These are phyloP conservation scores for Crotophaga sulcirostris DNA, from an alignment of 2,113 vertebrate genomes.

Conservation along the genomic window DNA sequence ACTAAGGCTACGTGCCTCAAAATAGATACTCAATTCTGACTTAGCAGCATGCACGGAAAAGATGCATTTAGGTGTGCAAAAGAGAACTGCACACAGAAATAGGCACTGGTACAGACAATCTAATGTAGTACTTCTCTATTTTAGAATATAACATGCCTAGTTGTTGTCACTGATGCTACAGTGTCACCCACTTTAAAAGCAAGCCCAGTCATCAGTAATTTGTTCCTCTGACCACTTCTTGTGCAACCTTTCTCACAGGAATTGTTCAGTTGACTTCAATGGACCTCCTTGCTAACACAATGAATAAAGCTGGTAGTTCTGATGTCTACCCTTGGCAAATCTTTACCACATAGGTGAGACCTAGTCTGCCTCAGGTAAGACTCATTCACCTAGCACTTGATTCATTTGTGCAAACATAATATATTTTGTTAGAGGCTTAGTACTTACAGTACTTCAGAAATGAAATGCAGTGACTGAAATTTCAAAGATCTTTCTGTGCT, in stretches of 20 bases:
- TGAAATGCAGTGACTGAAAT: neutral
- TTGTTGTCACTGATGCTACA: neutral
- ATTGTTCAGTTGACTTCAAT: neutral
- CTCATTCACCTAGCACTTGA: neutral
- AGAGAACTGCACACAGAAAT: neutral
- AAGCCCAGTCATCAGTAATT: neutral
- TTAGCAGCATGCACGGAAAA: neutral
- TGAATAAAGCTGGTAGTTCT: neutral
- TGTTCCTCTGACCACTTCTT: neutral
- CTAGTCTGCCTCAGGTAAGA: neutral
- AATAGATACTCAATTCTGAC: neutral
- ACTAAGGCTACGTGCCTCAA: neutral
- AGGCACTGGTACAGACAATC: neutral
- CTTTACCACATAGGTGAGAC: neutral
- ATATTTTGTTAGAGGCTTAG: neutral
- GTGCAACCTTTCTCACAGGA: neutral
- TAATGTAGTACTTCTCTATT: neutral
- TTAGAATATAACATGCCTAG: neutral
- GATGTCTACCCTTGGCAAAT: neutral
- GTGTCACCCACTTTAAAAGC: neutral
- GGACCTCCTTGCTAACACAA: neutral
- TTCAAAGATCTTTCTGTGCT: neutral
- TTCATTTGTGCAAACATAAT: neutral
- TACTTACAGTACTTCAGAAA: neutral
- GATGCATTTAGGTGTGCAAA: neutral